Evolutionary conservation across 2,797 vertebrate genomes (phyloP).

Genomic region (Ctenopoma kingsleyae): DNA sequence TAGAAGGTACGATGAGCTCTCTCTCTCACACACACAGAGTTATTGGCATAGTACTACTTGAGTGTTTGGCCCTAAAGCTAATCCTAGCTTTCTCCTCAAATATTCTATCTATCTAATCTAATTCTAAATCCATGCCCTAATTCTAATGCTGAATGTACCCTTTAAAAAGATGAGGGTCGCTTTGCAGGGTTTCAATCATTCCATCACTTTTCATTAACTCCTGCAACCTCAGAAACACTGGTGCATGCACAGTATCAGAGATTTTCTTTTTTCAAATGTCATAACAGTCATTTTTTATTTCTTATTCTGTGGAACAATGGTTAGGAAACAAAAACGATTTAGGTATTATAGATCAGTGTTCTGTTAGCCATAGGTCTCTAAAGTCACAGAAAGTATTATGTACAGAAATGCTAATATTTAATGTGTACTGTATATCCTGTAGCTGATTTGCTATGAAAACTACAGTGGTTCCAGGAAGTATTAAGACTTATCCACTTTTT

Average conservation of each 20-base stretch:
- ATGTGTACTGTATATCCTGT: neutral
- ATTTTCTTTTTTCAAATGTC: neutral
- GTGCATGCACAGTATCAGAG: neutral
- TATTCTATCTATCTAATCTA: conserved; percentile 34
- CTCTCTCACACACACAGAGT: neutral
- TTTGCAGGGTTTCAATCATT: too few species aligned
- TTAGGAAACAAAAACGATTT: too few species aligned
- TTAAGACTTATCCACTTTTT: too few species aligned
- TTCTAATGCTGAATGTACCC: conserved; percentile 14
- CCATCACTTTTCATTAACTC: too few species aligned
- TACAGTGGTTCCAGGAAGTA: too few species aligned
- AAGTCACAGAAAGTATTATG: too few species aligned
- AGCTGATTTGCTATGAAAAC: neutral
- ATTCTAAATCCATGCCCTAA: conserved; percentile 20
- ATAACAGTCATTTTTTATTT: neutral
- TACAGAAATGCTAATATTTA: too few species aligned
- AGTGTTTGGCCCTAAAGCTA: conserved; percentile 22
- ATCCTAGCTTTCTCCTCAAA: conserved; percentile 10
- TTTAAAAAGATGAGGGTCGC: neutral
- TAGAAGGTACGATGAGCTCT: conserved; percentile 54
- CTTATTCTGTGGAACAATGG: too few species aligned
- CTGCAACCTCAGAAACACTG: neutral
- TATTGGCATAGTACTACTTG: neutral
- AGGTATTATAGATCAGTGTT: too few species aligned
- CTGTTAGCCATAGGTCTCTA: too few species aligned